phyloP scores from a whole-genome alignment of 2,113 vertebrate genomes.

The Ceuthmochares aereus region DNA sequence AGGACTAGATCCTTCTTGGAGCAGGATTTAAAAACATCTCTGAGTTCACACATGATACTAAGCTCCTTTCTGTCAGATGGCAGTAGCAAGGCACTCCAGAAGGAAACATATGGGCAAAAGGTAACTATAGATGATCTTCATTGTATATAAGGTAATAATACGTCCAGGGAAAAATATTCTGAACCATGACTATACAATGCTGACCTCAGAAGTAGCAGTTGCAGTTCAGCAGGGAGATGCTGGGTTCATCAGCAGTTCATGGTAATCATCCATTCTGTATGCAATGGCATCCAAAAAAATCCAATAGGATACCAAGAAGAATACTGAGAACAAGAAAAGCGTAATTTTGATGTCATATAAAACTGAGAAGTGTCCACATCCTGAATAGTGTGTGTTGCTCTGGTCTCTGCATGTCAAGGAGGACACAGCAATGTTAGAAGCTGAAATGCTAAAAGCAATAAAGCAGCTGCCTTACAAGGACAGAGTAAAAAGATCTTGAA shows the following conservation, averaged over 20 bases:
- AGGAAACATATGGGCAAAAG: neutral
- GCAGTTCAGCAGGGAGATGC: neutral
- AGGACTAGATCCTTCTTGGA: neutral
- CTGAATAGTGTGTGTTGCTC: neutral
- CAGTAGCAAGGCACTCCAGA: neutral
- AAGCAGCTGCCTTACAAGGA: neutral
- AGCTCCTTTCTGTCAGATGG: neutral
- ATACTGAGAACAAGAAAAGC: neutral
- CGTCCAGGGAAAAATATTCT: neutral
- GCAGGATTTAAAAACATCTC: neutral
- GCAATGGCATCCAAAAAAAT: neutral
- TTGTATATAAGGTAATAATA: neutral
- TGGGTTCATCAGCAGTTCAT: neutral
- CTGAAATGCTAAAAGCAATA: neutral
- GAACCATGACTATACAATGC: neutral
- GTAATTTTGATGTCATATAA: neutral
- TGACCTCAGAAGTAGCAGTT: neutral
- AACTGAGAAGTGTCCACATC: neutral
- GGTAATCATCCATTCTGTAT: neutral
- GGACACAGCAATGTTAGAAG: neutral
- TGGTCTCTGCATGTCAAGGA: neutral
- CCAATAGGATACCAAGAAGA: neutral
- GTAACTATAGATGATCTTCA: neutral
- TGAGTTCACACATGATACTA: neutral
- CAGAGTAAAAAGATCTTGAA: neutral